Conservation (phyloP, 2,797 vertebrate genomes). For the Ambastaia sidthimunki region DNA sequence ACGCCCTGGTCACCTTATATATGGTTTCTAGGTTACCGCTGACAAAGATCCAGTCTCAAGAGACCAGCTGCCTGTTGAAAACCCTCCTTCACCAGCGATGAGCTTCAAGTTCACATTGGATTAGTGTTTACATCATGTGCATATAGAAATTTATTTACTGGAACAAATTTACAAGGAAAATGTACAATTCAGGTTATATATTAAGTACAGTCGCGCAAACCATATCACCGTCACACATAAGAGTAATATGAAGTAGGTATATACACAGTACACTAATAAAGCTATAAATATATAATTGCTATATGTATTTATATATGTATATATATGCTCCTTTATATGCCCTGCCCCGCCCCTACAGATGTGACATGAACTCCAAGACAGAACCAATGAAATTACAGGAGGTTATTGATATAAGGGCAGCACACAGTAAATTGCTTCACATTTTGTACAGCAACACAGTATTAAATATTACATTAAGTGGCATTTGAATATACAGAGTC, state of each 20-base stretch:
- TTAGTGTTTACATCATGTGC: slow-evolving; percentile 37
- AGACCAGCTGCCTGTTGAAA: slow-evolving; percentile 75
- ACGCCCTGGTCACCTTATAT: slow-evolving; percentile 37
- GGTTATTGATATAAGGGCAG: slow-evolving; percentile 79
- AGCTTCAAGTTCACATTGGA: slow-evolving; percentile 67
- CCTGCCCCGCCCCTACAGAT: slow-evolving; percentile 63
- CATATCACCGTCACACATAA: slow-evolving; percentile 82
- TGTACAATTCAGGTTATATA: slow-evolving; percentile 62
- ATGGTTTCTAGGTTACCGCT: slow-evolving; percentile 26
- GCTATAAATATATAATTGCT: slow-evolving; percentile 60
- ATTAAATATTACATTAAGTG: slow-evolving; percentile 68
- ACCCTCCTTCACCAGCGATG: slow-evolving; percentile 63
- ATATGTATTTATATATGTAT: slow-evolving; percentile 62
- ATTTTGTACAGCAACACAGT: slow-evolving; percentile 80
- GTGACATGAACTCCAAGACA: slow-evolving; percentile 70
- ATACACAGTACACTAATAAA: slow-evolving; percentile 53
- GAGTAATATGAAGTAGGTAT: slow-evolving; percentile 69
- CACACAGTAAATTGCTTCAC: slow-evolving; percentile 82
- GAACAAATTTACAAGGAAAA: slow-evolving; percentile 63
- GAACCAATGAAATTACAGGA: slow-evolving; percentile 73
- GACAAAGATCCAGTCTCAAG: slow-evolving; percentile 5
- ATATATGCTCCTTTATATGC: slow-evolving; percentile 32
- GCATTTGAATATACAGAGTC: slow-evolving; percentile 33
- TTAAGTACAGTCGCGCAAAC: slow-evolving; percentile 81
- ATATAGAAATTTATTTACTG: slow-evolving; percentile 78